These are phyloP conservation scores for Zaprionus africanus DNA, from an alignment of 1,140 invertebrate species.

Conservation along the genomic window DNA sequence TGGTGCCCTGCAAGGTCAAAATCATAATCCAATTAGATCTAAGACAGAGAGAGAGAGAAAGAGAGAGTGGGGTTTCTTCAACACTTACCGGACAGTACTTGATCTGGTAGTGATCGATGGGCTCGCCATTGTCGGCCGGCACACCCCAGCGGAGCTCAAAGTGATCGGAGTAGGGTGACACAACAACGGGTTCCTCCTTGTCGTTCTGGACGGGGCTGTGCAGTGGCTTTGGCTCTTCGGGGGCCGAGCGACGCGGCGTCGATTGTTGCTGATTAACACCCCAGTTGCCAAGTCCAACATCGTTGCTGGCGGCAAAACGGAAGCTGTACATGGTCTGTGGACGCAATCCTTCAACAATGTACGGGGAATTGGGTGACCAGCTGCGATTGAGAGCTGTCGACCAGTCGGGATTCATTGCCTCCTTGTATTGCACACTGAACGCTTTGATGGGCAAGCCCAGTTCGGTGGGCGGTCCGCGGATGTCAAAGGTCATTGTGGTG, in stretches of 20 bases:
- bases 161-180: constrained; percentile 88
- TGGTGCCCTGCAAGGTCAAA: constrained; percentile 85
- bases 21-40: neutral
- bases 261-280: constrained; percentile 86
- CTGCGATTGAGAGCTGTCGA: constrained; percentile 88
- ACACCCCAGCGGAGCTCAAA: constrained; percentile 93
- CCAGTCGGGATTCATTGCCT: constrained; percentile 88
- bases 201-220: constrained; percentile 78
- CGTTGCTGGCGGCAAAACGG: constrained; percentile 93
- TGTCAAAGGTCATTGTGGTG: constrained; percentile 92
- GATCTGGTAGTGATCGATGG: constrained; percentile 93
- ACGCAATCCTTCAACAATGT: constrained; percentile 91
- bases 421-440: constrained; percentile 91
- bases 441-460: constrained; percentile 90
- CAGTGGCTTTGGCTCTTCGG: constrained; percentile 83
- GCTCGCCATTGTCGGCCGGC: constrained; percentile 94
- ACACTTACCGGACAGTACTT: constrained; percentile 91
- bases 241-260: constrained; percentile 86
- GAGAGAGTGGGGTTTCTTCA: neutral
- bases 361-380: constrained; percentile 90
- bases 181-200: constrained; percentile 78
- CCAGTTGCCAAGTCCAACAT: constrained; percentile 92
- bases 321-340: constrained; percentile 93
- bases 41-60: neutral
- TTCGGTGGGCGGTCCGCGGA: constrained; percentile 89